phyloP scores from a whole-genome alignment of 2,113 vertebrate genomes.

The Gavialis gangeticus region DNA sequence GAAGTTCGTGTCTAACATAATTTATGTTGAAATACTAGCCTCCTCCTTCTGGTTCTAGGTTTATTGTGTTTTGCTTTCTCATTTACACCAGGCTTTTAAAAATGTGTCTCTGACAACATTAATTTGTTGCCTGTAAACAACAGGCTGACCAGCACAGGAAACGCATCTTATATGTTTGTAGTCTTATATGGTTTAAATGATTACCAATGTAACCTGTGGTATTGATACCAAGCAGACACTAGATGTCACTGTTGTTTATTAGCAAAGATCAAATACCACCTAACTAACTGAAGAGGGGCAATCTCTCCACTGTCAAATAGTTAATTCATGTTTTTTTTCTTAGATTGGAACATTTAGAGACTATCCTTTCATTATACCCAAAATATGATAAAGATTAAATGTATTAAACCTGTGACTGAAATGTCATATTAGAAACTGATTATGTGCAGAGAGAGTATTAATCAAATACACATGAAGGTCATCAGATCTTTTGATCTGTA shows the following conservation, averaged over 20 bases:
- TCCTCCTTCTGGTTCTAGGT: background rate
- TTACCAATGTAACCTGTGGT: rapidly evolving
- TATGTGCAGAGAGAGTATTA: background rate
- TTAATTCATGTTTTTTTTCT: background rate
- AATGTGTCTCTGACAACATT: background rate
- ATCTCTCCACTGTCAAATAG: too few species aligned
- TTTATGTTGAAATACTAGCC: background rate
- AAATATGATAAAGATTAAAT: background rate
- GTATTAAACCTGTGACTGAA: background rate
- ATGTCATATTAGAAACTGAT: background rate
- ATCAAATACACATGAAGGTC: rapidly evolving
- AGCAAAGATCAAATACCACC: background rate
- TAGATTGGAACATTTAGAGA: background rate
- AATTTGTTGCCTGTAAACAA: background rate
- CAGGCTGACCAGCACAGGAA: background rate
- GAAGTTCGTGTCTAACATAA: rapidly evolving
- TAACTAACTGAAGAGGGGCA: too few species aligned
- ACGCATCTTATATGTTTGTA: background rate
- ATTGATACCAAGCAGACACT: background rate
- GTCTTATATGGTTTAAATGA: background rate
- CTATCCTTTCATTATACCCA: background rate
- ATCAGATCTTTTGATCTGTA: background rate
- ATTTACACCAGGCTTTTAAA: background rate
- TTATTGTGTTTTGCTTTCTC: background rate
- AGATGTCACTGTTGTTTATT: slow-evolving; percentile 55